These are phyloP conservation scores for Calosoma granatense DNA, from an alignment of 1,140 invertebrate genomes.

Conservation along the genomic window DNA sequence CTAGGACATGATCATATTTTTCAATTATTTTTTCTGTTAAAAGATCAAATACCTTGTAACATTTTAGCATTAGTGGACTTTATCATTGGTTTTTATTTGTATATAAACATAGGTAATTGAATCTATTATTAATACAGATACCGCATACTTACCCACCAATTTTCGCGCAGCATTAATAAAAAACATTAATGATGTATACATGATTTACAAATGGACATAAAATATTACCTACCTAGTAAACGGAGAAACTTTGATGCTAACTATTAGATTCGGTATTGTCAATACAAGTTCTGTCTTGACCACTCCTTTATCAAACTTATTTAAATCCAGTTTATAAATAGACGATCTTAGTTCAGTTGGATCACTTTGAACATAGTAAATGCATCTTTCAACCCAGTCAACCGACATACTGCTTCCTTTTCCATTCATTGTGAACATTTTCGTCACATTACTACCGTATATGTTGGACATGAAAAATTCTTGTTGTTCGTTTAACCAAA, in stretches of 20 bases:
- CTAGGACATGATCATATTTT: too few relatives aligned
- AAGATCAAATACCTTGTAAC: not conserved
- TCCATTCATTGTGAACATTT: conserved; percentile 56
- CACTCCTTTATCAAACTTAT: conserved; percentile 35
- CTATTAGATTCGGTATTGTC: conserved; percentile 39
- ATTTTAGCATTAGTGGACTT: too few relatives aligned
- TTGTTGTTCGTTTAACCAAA: conserved; percentile 75
- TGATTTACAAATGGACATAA: not conserved
- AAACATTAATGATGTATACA: conserved; percentile 10
- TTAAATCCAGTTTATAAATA: conserved; percentile 49
- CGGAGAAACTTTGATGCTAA: conserved; percentile 60
- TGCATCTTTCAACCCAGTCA: conserved; percentile 74
- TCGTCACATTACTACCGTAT: conserved; percentile 39
- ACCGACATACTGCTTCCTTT: conserved; percentile 58
- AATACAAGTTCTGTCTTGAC: conserved; percentile 38
- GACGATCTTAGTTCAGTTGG: conserved; percentile 33
- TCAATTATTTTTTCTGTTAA: too few relatives aligned
- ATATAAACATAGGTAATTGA: too few relatives aligned
- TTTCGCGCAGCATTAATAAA: conserved; percentile 8
- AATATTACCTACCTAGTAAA: conserved; percentile 46
- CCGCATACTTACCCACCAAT: too few relatives aligned
- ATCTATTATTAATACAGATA: too few relatives aligned
- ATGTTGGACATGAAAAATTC: conserved; percentile 59
- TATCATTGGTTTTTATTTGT: too few relatives aligned
- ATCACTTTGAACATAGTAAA: conserved; percentile 68